Percentiles rank a stretch among this genome's conserved stretches.
These are phyloP conservation scores for Strigamia transsilvanica DNA, from an alignment of 2,888 invertebrate genomes.

Conservation along the genomic window DNA sequence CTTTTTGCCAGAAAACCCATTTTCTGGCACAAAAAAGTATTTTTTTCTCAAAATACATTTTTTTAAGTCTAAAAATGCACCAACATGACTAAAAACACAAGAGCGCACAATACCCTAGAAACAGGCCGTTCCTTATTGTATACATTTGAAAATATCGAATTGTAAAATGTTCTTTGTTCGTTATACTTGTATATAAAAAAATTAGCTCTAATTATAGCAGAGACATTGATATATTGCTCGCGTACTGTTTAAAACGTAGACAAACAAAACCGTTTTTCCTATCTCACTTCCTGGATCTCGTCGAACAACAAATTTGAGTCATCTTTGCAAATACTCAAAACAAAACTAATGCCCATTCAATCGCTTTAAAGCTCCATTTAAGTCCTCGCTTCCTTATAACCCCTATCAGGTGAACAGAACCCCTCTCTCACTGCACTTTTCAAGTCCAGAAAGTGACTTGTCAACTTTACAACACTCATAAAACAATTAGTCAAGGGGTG, in stretches of 20 bases:
- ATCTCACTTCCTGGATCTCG: conserved; percentile 30
- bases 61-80: too few species aligned
- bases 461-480: conserved; percentile 30
- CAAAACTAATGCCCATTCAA: conserved; percentile 10
- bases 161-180: too few species aligned
- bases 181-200: too few species aligned
- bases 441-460: conserved; percentile 19
- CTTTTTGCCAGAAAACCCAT: too few species aligned
- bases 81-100: too few species aligned
- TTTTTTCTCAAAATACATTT: too few species aligned
- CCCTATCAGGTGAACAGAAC: conserved; percentile 42
- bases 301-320: not conserved
- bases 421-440: conserved; percentile 5
- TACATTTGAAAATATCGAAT: too few species aligned
- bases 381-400: conserved; percentile 3
- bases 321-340: not conserved
- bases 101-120: too few species aligned
- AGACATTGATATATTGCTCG: too few species aligned
- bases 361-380: not conserved
- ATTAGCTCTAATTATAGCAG: not conserved
- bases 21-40: too few species aligned
- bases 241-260: not conserved
- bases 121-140: too few species aligned
- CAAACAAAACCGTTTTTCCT: not conserved
- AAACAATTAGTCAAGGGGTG: conserved; percentile 12